Conservation (phyloP, 2,888 invertebrate species). For the Ichneumoninae sp. region DNA sequence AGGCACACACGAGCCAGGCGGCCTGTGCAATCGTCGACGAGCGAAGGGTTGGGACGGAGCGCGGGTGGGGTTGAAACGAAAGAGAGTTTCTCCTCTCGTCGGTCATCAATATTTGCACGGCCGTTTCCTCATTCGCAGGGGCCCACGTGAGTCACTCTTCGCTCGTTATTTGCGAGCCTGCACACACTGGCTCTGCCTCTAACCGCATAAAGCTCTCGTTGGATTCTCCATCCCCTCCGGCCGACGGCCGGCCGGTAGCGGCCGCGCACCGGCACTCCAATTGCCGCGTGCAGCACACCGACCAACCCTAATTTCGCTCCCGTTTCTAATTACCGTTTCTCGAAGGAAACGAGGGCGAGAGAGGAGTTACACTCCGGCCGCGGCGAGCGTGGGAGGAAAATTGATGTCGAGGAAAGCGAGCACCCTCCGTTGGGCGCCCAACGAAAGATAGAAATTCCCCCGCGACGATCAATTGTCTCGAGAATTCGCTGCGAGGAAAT, state of each 20-base stretch:
- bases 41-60: background rate
- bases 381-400: constrained; percentile 51
- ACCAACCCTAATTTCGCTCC: constrained; percentile 64
- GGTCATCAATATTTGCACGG: constrained; percentile 64
- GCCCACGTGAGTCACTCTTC: constrained; percentile 59
- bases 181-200: constrained; percentile 42
- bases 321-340: constrained; percentile 69
- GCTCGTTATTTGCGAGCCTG: constrained; percentile 60
- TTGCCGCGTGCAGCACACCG: constrained; percentile 56
- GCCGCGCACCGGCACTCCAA: constrained; percentile 53
- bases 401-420: constrained; percentile 51
- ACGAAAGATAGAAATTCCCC: constrained; percentile 17
- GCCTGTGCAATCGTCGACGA: constrained; percentile 27
- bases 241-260: background rate
- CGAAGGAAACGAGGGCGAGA: constrained; percentile 64
- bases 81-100: constrained; percentile 30
- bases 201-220: constrained; percentile 49
- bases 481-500: constrained; percentile 18
- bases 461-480: constrained; percentile 36
- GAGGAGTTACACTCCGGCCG: constrained; percentile 55
- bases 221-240: constrained; percentile 56
- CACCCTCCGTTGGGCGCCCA: constrained; percentile 4
- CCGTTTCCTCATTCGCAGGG: constrained; percentile 54
- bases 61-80: constrained; percentile 17
- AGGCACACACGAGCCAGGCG: constrained; percentile 10